phyloP scores from a whole-genome alignment of 2,113 vertebrate species.

The Phalacrocorax pelagicus region DNA sequence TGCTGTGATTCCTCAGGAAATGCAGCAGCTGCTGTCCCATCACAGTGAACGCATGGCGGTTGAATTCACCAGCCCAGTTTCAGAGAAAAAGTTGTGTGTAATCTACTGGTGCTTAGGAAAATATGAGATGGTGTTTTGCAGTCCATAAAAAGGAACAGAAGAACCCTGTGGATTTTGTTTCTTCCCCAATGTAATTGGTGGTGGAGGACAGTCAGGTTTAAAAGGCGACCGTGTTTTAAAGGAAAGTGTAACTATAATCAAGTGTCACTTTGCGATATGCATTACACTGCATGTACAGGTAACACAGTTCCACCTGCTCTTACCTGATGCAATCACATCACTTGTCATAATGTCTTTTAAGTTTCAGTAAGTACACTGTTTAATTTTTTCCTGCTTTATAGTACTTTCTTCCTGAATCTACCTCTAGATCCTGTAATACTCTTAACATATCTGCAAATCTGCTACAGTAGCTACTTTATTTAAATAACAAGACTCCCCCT shows the following conservation, averaged over 20 bases:
- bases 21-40: neutral
- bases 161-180: neutral
- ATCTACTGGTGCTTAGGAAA: neutral
- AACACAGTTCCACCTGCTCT: slow-evolving; percentile 9
- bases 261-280: neutral
- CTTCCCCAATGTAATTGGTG: neutral
- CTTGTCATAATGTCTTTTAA: slow-evolving; percentile 24
- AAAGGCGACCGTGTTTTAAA: neutral
- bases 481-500: slow-evolving; percentile 68
- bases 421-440: slow-evolving; percentile 72
- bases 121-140: neutral
- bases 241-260: neutral
- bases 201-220: neutral
- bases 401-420: slow-evolving; percentile 67
- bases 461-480: slow-evolving; percentile 77
- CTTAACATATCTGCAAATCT: slow-evolving; percentile 73
- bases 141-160: neutral
- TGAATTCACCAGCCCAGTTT: neutral
- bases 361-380: slow-evolving; percentile 61
- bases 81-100: neutral
- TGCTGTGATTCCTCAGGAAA: neutral
- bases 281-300: slow-evolving; percentile 22
- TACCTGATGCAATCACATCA: slow-evolving; percentile 27
- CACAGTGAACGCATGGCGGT: neutral
- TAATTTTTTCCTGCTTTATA: slow-evolving; percentile 65